Percentiles rank a stretch among this genome's conserved stretches.
Conservation (phyloP, 2,113 vertebrate genomes). For the Thamnophis sirtalis region DNA sequence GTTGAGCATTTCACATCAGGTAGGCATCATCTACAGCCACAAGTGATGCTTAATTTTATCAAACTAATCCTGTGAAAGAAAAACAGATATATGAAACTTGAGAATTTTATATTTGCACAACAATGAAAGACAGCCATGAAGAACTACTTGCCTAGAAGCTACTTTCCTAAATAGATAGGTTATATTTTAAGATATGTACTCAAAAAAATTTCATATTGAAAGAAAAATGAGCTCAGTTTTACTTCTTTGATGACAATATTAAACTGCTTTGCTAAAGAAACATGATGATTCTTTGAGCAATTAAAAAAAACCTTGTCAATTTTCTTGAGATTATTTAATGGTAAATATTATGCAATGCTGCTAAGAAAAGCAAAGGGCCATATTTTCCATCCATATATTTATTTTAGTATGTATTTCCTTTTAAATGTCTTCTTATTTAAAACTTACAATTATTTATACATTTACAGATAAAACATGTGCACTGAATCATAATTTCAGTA, state of each 20-base stretch:
- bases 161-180: rapidly evolving
- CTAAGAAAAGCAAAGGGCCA: slow-evolving; percentile 22
- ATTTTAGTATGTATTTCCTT: slow-evolving; percentile 57
- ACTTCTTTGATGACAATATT: slow-evolving; percentile 16
- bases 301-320: slow-evolving; percentile 25
- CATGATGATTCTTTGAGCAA: slow-evolving; percentile 18
- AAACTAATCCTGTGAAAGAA: background rate
- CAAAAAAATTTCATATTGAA: background rate
- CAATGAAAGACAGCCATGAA: background rate
- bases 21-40: background rate
- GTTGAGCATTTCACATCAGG: background rate
- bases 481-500: slow-evolving; percentile 45
- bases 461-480: slow-evolving; percentile 57
- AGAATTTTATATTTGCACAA: background rate
- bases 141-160: background rate
- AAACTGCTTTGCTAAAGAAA: slow-evolving; percentile 21
- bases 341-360: slow-evolving; percentile 19
- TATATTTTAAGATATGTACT: background rate
- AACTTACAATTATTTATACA: slow-evolving; percentile 56
- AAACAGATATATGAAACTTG: background rate
- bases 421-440: slow-evolving; percentile 51
- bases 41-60: background rate
- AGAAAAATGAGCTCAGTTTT: slow-evolving; percentile 22
- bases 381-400: slow-evolving; percentile 47
- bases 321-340: slow-evolving; percentile 60